Conservation (phyloP, 2,113 vertebrate genomes). For the Prietella phreatophila region DNA sequence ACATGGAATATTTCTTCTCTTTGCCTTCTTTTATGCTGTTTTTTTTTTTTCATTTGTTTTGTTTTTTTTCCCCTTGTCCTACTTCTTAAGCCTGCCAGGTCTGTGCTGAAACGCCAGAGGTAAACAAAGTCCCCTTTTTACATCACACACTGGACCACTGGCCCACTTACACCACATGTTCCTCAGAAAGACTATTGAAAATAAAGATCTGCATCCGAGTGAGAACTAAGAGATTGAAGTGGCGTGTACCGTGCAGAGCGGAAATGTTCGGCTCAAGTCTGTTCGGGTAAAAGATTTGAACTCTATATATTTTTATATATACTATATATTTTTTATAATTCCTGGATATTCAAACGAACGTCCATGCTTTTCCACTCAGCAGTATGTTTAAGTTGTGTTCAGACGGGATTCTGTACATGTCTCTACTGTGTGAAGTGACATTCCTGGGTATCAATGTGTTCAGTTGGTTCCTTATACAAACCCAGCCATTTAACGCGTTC, state of each 20-base stretch:
- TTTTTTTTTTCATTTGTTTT: not conserved
- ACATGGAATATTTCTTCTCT: not conserved
- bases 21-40: not conserved
- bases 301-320: too few species aligned
- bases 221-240: not conserved
- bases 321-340: too few species aligned
- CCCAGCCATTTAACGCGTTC: not conserved
- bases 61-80: constrained; percentile 29
- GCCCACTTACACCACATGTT: constrained; percentile 47
- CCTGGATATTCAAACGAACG: not conserved
- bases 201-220: not conserved
- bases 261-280: not conserved
- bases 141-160: constrained; percentile 43
- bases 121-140: constrained; percentile 45
- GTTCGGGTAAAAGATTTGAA: not conserved
- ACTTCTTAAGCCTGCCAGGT: constrained; percentile 46
- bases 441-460: not conserved
- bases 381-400: not conserved
- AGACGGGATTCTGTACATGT: not conserved
- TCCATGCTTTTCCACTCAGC: not conserved
- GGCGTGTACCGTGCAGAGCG: not conserved
- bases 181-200: not conserved
- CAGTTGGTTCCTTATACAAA: not conserved
- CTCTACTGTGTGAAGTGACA: not conserved
- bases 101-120: constrained; percentile 38